Evolutionary conservation across 2,888 invertebrate species (phyloP), one percentile per base, ranked within the genome.

Genomic region (Entomobrya proxima): DNA sequence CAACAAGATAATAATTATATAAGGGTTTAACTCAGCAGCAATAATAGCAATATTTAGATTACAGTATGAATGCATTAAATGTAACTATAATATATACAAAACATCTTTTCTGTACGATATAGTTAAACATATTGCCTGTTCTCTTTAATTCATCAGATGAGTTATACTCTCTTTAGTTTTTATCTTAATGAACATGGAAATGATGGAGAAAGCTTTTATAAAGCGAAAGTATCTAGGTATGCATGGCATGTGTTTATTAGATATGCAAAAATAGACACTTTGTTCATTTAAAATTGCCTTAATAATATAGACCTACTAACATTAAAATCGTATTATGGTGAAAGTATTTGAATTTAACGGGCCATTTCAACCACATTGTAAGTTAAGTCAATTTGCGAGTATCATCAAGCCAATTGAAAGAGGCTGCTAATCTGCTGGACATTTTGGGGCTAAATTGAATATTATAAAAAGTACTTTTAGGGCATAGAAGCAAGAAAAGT

Each of bases 51-150:
- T 52, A 52, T 80, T 80, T 80, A 69, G 37, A 55, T 69, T 69
- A 55, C 52, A 55, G 44, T 80, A 55, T 80, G 67, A 78, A 78
- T 78, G 47, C 78, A 64, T 50, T 67, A 78, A 78, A 64, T 50
- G 52, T n/a, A n/a, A n/a, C n/a, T n/a, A n/a, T n/a, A 40, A 40
- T 11, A 40, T 40, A 40, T 13, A 40, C 44, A 40, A 40, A 13
- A 40, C 7, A 11, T 40, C 44, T 40, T 40, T 11, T 40, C 44
- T 40, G 13, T 11, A 40, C 7, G 13, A 40, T 11, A 40, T 7
- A 13, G 44, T 13, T 11, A 40, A 40, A 40, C 44, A 40, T 7
- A 40, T n/a, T n/a, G n/a, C n/a, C n/a, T n/a, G n/a, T n/a, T n/a
- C n/a, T n/a, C n/a, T n/a, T n/a, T n/a, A n/a, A n/a, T n/a, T n/a